Evolutionary conservation across 1,140 invertebrate species (phyloP).

Genomic region (Lasaia peninsularis): DNA sequence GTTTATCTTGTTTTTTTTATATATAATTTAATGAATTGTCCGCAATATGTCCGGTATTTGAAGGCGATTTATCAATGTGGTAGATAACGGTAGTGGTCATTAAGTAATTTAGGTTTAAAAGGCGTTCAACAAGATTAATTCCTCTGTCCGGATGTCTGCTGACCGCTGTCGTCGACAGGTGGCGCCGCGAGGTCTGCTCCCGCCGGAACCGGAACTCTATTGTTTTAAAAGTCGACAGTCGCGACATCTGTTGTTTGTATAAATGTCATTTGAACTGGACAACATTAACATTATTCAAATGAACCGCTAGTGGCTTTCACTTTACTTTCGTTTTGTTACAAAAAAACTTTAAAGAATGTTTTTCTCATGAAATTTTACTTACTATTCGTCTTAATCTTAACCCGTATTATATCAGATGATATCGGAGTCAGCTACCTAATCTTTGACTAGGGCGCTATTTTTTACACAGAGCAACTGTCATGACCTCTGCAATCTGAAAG

Average conservation of each 20-base stretch:
- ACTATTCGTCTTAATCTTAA: too few relatives aligned
- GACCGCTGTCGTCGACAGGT: conserved; percentile 12
- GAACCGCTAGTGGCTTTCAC: neutral
- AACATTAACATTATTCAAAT: conserved; percentile 1
- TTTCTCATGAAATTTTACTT: too few relatives aligned
- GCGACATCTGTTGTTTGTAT: neutral
- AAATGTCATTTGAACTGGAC: neutral
- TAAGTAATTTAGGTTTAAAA: neutral
- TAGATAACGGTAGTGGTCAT: neutral
- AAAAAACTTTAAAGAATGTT: too few relatives aligned
- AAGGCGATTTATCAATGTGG: neutral
- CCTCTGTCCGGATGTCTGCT: neutral
- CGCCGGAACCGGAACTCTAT: conserved; percentile 43
- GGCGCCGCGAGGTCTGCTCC: conserved; percentile 36
- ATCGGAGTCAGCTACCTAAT: too few relatives aligned
- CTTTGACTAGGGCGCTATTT: too few relatives aligned
- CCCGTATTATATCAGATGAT: too few relatives aligned
- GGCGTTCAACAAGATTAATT: conserved; percentile 7
- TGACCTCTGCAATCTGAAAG: too few relatives aligned
- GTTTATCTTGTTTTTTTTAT: too few relatives aligned
- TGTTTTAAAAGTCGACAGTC: conserved; percentile 34
- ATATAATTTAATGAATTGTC: too few relatives aligned
- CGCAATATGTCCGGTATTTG: too few relatives aligned
- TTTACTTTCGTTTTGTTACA: too few relatives aligned
- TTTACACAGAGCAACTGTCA: too few relatives aligned